Evolutionary conservation across 1,140 invertebrate genomes (phyloP).

Genomic region (Lordiphosa clarofinis): DNA sequence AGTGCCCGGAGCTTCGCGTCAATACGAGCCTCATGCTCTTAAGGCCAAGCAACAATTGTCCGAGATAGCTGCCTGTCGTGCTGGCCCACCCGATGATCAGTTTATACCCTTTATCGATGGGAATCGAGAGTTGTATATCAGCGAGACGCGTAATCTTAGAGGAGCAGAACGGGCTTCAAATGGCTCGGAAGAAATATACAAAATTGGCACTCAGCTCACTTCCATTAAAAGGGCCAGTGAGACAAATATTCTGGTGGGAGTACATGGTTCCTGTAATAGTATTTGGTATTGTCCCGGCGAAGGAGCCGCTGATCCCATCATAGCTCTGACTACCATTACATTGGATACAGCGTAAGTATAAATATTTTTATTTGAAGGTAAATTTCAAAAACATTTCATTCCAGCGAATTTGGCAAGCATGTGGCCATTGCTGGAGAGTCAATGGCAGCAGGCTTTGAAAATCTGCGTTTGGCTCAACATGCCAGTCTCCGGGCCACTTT

Average conservation of each 20-base stretch:
- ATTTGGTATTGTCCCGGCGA: conserved; percentile 93
- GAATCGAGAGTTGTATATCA: conserved; percentile 89
- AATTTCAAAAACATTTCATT: conserved; percentile 20
- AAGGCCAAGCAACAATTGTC: conserved; percentile 84
- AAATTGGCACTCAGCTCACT: conserved; percentile 90
- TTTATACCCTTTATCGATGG: conserved; percentile 90
- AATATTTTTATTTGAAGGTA: conserved; percentile 23
- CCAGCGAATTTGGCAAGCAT: conserved; percentile 82
- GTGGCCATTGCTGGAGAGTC: conserved; percentile 84
- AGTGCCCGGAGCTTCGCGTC: conserved; percentile 85
- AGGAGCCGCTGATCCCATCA: conserved; percentile 87
- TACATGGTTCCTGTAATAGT: conserved; percentile 89
- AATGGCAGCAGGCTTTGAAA: conserved; percentile 72
- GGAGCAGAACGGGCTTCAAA: conserved; percentile 28
- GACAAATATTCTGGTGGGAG: conserved; percentile 90
- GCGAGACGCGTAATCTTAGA: conserved; percentile 82
- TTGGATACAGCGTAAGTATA: conserved; percentile 83
- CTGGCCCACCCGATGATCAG: conserved; percentile 84
- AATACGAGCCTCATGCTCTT: conserved; percentile 83
- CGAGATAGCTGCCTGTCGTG: conserved; percentile 88
- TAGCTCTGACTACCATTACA: conserved; percentile 80
- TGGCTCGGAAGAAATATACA: conserved; percentile 80
- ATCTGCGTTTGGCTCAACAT: conserved; percentile 82
- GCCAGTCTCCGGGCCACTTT: conserved; percentile 92
- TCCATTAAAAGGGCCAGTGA: conserved; percentile 91